Conservation (phyloP, 2,797 vertebrate species). For the Sebastes miniatus region DNA sequence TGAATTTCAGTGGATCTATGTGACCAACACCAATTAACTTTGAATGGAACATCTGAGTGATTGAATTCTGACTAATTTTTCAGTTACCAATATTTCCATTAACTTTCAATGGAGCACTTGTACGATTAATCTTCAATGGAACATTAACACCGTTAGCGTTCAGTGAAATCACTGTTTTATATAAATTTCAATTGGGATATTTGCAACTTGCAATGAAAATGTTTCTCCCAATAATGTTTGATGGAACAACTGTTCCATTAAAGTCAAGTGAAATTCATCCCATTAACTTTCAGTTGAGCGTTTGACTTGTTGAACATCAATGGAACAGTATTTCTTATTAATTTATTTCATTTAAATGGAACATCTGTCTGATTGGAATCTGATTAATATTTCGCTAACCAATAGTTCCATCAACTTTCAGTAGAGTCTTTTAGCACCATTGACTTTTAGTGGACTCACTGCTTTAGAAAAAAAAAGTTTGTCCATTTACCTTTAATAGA, state of each 20-base stretch:
- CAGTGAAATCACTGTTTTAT: background rate
- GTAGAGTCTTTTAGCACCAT: background rate
- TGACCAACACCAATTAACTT: background rate
- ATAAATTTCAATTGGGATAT: background rate
- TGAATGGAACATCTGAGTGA: background rate
- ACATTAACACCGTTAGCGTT: background rate
- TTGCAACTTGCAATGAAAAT: background rate
- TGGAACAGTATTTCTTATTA: background rate
- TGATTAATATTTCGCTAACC: background rate
- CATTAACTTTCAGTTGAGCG: background rate
- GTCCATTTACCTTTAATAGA: background rate
- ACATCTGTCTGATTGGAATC: background rate
- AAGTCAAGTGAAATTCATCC: background rate
- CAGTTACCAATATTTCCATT: background rate
- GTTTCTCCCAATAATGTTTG: background rate
- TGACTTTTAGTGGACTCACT: background rate
- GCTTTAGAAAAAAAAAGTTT: background rate
- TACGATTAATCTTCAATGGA: background rate
- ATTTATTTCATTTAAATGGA: background rate
- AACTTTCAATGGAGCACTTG: background rate
- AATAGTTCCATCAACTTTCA: conserved; percentile 4
- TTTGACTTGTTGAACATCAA: background rate
- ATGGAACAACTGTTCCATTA: background rate
- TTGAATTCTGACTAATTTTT: background rate
- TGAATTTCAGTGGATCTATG: background rate